These are phyloP conservation scores for Thamnophis sirtalis DNA, from an alignment of 2,113 vertebrate species.

Conservation along the genomic window DNA sequence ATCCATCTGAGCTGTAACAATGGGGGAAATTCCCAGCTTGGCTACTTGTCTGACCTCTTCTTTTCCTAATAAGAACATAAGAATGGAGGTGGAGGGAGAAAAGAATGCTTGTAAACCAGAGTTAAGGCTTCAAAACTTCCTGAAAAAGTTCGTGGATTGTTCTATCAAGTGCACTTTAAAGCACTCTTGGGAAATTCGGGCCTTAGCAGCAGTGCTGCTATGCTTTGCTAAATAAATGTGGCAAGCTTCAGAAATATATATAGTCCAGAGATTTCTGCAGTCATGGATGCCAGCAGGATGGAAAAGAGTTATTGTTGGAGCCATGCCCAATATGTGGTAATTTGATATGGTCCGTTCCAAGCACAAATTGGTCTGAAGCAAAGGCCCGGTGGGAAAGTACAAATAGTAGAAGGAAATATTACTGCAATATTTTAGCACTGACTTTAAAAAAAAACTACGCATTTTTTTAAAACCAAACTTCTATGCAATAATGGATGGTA, in stretches of 20 bases:
- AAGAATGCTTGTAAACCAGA: neutral
- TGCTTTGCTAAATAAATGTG: neutral
- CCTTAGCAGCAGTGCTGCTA: neutral
- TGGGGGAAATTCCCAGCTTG: conserved; percentile 45
- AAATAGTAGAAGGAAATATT: neutral
- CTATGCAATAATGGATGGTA: neutral
- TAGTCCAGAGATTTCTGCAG: neutral
- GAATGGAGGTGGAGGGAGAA: neutral
- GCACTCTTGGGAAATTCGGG: neutral
- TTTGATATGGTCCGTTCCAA: neutral
- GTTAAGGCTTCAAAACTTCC: neutral
- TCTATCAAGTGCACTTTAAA: neutral
- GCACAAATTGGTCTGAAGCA: neutral
- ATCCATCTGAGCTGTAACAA: neutral
- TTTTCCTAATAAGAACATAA: conserved; percentile 26
- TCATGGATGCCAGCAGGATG: neutral
- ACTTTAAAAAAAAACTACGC: neutral
- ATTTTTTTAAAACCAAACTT: neutral
- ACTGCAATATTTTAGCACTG: neutral
- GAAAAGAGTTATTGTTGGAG: neutral
- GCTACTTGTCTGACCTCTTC: conserved; percentile 11
- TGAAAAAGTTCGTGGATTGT: neutral
- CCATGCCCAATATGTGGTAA: neutral
- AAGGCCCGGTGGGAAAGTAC: neutral
- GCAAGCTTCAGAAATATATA: neutral